Conservation (phyloP, 2,113 vertebrate genomes). For the Xiphophorus maculatus region DNA sequence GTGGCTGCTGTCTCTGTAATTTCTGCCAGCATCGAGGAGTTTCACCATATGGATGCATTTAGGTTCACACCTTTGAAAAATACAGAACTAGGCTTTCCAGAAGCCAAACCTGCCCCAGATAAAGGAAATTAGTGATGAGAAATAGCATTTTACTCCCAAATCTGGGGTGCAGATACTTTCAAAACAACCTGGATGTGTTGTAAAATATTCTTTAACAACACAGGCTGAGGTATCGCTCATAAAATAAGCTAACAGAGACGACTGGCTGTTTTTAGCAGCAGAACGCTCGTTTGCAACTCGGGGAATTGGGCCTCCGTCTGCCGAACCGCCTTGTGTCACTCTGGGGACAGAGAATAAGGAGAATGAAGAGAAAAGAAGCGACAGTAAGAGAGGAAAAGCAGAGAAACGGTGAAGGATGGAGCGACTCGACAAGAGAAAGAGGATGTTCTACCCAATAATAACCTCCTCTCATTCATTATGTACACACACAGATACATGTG, state of each 20-base stretch:
- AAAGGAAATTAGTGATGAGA: slow-evolving; percentile 6
- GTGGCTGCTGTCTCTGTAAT: slow-evolving; percentile 28
- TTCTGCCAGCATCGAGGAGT: slow-evolving; percentile 1
- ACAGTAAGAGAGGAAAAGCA: slow-evolving; percentile 24
- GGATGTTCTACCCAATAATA: slow-evolving; percentile 47
- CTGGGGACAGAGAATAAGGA: slow-evolving; percentile 57
- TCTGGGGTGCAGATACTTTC: slow-evolving; percentile 11
- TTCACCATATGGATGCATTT: slow-evolving; percentile 1
- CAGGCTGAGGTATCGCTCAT: slow-evolving; percentile 48
- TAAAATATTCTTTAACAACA: slow-evolving; percentile 10
- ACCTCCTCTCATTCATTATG: slow-evolving; percentile 55
- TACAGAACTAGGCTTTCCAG: slow-evolving; percentile 13
- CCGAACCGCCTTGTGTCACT: slow-evolving; percentile 56
- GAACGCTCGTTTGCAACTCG: slow-evolving; percentile 52
- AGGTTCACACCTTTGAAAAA: slow-evolving; percentile 15
- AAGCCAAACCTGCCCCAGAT: not conserved
- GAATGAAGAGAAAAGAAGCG: slow-evolving; percentile 49
- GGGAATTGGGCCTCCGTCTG: slow-evolving; percentile 56
- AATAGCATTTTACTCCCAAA: slow-evolving; percentile 33
- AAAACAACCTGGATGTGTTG: slow-evolving; percentile 28
- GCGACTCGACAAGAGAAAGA: slow-evolving; percentile 30
- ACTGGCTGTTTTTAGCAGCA: slow-evolving; percentile 71
- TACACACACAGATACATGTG: slow-evolving; percentile 37
- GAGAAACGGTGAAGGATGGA: slow-evolving; percentile 16
- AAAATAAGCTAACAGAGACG: slow-evolving; percentile 49